phyloP scores from a whole-genome alignment of 2,113 vertebrate genomes.

The Tenrec ecaudatus region DNA sequence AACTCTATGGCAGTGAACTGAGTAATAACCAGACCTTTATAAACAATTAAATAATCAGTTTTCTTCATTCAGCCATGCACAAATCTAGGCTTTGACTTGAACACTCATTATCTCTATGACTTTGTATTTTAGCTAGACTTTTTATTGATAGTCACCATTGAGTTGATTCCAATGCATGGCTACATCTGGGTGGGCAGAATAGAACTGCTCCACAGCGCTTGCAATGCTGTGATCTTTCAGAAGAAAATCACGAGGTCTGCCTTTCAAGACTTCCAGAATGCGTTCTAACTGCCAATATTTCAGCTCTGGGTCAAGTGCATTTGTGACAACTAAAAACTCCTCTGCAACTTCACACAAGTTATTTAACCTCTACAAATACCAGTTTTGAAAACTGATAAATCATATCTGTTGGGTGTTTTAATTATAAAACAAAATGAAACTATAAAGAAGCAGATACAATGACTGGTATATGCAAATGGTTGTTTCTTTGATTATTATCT shows the following conservation, averaged over 20 bases:
- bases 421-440: conserved; percentile 22
- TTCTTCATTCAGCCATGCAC: not conserved
- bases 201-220: not conserved
- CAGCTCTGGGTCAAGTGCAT: too few species aligned
- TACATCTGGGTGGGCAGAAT: not conserved
- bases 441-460: not conserved
- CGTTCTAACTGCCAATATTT: not conserved
- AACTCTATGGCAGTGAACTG: too few species aligned
- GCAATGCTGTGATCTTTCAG: not conserved
- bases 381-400: not conserved
- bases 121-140: not conserved
- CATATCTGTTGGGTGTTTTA: not conserved
- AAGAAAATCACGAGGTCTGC: not conserved
- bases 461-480: not conserved
- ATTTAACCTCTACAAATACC: not conserved
- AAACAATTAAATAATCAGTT: not conserved
- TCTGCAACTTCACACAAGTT: not conserved
- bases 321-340: not conserved
- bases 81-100: not conserved
- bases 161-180: not conserved
- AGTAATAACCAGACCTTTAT: too few species aligned
- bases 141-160: not conserved
- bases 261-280: not conserved
- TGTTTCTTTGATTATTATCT: not conserved
- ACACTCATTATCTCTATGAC: not conserved